A percentile compares a stretch with the other conserved stretches of the same genome.
These are phyloP conservation scores for Aporophyla lueneburgensis DNA, from an alignment of 2,888 invertebrate genomes.

Conservation along the genomic window DNA sequence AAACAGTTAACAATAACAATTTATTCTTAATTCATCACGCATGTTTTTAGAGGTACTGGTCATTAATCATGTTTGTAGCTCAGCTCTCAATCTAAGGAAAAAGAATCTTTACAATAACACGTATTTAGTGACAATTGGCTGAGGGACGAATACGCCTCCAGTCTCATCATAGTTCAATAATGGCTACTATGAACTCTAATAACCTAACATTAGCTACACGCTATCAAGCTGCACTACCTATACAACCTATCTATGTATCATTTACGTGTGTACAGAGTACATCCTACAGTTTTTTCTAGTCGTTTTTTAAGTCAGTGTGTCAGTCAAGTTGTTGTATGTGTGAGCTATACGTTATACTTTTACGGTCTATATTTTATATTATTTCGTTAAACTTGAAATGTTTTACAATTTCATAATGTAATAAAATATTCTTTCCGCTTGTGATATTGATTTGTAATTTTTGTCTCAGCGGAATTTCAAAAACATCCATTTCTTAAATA, in stretches of 20 bases:
- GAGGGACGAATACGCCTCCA: conserved; percentile 66
- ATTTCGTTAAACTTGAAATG: neutral
- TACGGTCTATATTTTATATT: neutral
- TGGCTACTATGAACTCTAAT: conserved; percentile 63
- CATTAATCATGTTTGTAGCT: conserved; percentile 26
- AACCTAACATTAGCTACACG: conserved; percentile 67
- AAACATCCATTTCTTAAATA: neutral
- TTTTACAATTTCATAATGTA: neutral
- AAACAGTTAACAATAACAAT: conserved; percentile 55
- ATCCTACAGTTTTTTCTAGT: conserved; percentile 48
- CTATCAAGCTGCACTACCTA: conserved; percentile 57
- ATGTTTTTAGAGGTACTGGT: conserved; percentile 39
- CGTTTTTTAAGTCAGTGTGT: conserved; percentile 53
- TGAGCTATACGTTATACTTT: conserved; percentile 10
- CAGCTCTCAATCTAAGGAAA: conserved; percentile 25
- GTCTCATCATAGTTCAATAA: conserved; percentile 68
- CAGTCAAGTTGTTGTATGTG: conserved; percentile 29
- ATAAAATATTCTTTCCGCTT: neutral
- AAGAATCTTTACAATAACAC: conserved; percentile 43
- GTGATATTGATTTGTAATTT: neutral
- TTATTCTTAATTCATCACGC: conserved; percentile 53
- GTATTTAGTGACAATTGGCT: conserved; percentile 63
- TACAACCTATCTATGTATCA: conserved; percentile 45
- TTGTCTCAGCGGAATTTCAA: neutral
- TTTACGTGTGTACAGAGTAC: conserved; percentile 42